These are phyloP conservation scores for Andrena flavipes DNA, from an alignment of 2,888 invertebrate species.

Conservation along the genomic window DNA sequence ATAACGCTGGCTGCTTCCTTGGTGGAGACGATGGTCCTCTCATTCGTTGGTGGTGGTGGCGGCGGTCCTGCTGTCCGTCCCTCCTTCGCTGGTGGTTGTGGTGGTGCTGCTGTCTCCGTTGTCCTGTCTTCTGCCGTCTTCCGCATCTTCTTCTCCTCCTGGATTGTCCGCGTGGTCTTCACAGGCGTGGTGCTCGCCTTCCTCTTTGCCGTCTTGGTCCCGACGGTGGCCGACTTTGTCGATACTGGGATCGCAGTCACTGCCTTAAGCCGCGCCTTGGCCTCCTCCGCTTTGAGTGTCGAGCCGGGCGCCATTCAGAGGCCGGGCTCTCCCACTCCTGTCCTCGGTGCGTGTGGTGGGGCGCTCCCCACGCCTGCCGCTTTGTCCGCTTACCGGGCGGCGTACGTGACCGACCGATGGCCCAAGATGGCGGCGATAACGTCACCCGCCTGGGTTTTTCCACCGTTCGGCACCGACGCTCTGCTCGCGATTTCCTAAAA, in stretches of 20 bases:
- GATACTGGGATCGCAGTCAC: neutral
- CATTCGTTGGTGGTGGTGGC: neutral
- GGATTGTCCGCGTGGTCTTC: rapidly evolving
- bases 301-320: neutral
- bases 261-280: neutral
- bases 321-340: neutral
- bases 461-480: too few species aligned
- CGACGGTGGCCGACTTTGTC: neutral
- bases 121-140: too few species aligned
- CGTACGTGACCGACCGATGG: neutral
- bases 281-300: neutral
- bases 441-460: too few species aligned
- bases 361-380: neutral
- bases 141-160: neutral
- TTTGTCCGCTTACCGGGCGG: neutral
- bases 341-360: neutral
- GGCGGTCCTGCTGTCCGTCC: too few species aligned
- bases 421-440: too few species aligned
- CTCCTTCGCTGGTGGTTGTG: too few species aligned
- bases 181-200: neutral
- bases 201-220: neutral
- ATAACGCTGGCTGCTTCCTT: neutral
- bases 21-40: neutral
- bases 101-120: too few species aligned
- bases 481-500: too few species aligned